Conservation (phyloP, 2,797 vertebrate genomes). For the Esox masquinongy region DNA sequence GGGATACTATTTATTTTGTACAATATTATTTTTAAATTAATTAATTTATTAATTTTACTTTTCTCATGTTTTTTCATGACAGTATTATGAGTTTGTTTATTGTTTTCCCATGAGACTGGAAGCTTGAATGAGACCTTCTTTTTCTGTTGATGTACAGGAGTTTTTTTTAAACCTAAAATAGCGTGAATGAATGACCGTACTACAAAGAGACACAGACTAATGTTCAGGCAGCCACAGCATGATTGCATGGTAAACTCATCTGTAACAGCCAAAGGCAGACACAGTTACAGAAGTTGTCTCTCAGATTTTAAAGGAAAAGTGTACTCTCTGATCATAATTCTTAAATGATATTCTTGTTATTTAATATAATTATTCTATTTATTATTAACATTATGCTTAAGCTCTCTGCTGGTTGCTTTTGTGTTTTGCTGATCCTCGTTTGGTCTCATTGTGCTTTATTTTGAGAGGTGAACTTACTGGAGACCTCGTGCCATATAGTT, state of each 20-base stretch:
- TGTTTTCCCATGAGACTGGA: slow-evolving; percentile 57
- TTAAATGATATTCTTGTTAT: slow-evolving; percentile 75
- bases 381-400: slow-evolving; percentile 72
- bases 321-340: slow-evolving; percentile 67
- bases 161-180: slow-evolving; percentile 70
- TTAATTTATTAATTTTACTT: slow-evolving; percentile 51
- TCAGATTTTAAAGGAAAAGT: slow-evolving; percentile 71
- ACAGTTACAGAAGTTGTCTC: slow-evolving; percentile 59
- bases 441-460: slow-evolving; percentile 77
- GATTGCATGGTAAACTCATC: slow-evolving; percentile 79
- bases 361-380: slow-evolving; percentile 61
- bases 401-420: slow-evolving; percentile 74
- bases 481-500: slow-evolving; percentile 71
- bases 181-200: slow-evolving; percentile 71
- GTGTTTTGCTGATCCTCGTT: slow-evolving; percentile 67
- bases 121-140: slow-evolving; percentile 55
- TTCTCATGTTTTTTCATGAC: slow-evolving; percentile 35
- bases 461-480: slow-evolving; percentile 64
- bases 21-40: slow-evolving; percentile 62
- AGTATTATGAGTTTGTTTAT: slow-evolving; percentile 37
- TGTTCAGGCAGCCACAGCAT: slow-evolving; percentile 75
- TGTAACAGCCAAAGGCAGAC: slow-evolving; percentile 55
- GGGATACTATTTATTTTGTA: slow-evolving; percentile 68
- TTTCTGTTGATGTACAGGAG: slow-evolving; percentile 73
- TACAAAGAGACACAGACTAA: slow-evolving; percentile 69